Conservation (phyloP, 2,888 invertebrate genomes). For the Leucophenga maculata region DNA sequence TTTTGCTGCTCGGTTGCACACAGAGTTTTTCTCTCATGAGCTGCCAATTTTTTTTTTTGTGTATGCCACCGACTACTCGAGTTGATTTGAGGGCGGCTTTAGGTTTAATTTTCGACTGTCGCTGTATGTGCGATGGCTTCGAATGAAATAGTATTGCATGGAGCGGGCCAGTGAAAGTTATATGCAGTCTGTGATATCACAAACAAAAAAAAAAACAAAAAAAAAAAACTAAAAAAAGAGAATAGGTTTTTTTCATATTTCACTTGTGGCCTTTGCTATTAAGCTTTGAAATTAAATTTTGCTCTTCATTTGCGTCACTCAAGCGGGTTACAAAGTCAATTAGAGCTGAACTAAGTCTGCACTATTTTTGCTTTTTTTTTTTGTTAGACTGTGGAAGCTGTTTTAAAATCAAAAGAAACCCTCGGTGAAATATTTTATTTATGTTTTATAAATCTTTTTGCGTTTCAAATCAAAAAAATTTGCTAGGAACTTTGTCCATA, state of each 20-base stretch:
- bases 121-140: conserved; percentile 2
- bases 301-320: conserved; percentile 6
- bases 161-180: too few species aligned
- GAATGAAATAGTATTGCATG: background rate
- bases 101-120: conserved; percentile 21
- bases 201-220: too few species aligned
- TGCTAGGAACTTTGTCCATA: too few species aligned
- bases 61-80: background rate
- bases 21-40: background rate
- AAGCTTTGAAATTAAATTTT: conserved; percentile 24
- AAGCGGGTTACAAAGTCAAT: conserved; percentile 17
- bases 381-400: background rate
- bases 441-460: too few species aligned
- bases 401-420: too few species aligned
- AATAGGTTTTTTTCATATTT: background rate
- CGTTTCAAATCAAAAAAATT: too few species aligned
- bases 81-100: background rate
- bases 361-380: background rate
- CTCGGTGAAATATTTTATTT: too few species aligned
- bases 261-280: conserved; percentile 3
- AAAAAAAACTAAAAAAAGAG: too few species aligned
- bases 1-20: background rate
- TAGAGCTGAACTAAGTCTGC: background rate
- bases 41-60: conserved; percentile 13
- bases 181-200: too few species aligned